Base-by-base conservation (phyloP, 1,140 invertebrate species). In the Drosophila rufa region DNA sequence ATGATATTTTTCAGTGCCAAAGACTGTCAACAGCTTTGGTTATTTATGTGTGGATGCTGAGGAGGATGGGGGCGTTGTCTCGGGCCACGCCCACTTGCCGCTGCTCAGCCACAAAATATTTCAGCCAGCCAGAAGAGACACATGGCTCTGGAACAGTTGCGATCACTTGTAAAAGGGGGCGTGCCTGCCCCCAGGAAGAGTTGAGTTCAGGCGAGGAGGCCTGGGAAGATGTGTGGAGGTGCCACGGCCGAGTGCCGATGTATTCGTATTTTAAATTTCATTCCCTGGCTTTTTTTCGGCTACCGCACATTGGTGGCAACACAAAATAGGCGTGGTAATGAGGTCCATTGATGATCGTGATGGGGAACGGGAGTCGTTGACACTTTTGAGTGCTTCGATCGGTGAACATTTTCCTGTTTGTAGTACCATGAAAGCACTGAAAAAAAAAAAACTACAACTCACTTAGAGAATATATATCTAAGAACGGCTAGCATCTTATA, bases 291-390 rank as follows among this genome's bases (percentile, higher is more conserved):
- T 42, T 33, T 51, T 68, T 55, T 48, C 33, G 78, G 78, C 85
- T 75, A 73, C 78, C 78, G 81, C 47, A 78, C 67, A 73, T 89
- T 89, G 84, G 84, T 75, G 75, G 84, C 69, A 74, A 89, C 83
- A 90, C 80, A 68, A 68, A 81, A 80, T 65, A 66, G 85, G 85
- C 85, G 85, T 90, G 85, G 71, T 84, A 77, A 80, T 82, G 60
- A 76, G 76, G 36, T 50, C 67, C 70, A 73, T 51, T 73, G 46
- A 73, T 73, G 70, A 73, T 73, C 53, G 68, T 15, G 50, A 48
- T 42, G 53, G 53, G 38, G 47, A 55, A 46, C 43, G 53, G 19
- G 50, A 77, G 68, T 75, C 81, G 81, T 79, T 90, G 85, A 84
- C 85, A 90, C 75, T 81, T 64, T 78, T 66, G 66, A 62, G 62